phyloP scores from a whole-genome alignment of 2,797 vertebrate species.

The Anguilla obscura region DNA sequence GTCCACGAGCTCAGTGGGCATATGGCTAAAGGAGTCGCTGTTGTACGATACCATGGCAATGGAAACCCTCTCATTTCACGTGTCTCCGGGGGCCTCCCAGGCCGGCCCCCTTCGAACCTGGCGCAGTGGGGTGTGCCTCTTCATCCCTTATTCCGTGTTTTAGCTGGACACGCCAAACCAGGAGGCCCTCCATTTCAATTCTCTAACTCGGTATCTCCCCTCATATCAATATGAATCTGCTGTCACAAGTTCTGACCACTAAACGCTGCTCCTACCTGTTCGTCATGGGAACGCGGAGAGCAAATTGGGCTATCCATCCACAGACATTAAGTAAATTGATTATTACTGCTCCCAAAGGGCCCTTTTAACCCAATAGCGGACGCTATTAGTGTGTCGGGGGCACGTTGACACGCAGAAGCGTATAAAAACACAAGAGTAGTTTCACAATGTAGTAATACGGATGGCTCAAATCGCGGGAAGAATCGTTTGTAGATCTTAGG shows the following conservation, averaged over 20 bases:
- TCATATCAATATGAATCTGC: not conserved
- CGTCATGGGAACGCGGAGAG: not conserved
- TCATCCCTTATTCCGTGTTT: not conserved
- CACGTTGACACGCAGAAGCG: not conserved
- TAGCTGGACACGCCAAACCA: not conserved
- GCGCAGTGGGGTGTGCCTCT: not conserved
- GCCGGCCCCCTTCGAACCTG: too few species aligned
- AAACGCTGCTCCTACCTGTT: not conserved
- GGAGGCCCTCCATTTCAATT: not conserved
- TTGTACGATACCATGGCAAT: not conserved
- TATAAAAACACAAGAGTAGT: not conserved
- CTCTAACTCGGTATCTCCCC: not conserved
- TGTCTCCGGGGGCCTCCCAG: not conserved
- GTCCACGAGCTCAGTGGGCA: not conserved
- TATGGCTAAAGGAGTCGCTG: not conserved
- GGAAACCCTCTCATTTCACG: not conserved
- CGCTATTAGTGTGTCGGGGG: not conserved
- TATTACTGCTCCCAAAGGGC: not conserved
- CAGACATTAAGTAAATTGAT: not conserved
- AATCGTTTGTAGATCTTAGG: not conserved
- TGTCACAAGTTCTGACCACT: not conserved
- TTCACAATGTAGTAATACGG: not conserved
- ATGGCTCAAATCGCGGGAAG: not conserved
- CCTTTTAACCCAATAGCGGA: not conserved
- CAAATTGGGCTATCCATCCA: slow-evolving; percentile 9